A percentile compares a stretch with the other conserved stretches of the same genome.
These are phyloP conservation scores for Leucoraja ocellata DNA, from an alignment of 2,797 vertebrate genomes.

Conservation along the genomic window DNA sequence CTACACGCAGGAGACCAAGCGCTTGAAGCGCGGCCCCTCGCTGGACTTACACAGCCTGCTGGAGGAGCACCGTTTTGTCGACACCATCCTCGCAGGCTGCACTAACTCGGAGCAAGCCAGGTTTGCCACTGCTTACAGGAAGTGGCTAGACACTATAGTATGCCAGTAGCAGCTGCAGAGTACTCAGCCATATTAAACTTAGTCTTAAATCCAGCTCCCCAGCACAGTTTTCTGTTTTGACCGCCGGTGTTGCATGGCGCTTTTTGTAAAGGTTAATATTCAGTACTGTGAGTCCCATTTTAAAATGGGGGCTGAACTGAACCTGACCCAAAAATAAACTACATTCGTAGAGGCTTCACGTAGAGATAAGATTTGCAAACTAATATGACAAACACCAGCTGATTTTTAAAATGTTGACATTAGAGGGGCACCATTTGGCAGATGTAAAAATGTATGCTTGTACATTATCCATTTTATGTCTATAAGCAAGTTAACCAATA, in stretches of 20 bases:
- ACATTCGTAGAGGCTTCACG: background rate
- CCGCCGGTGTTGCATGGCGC: constrained; percentile 18
- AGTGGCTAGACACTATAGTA: constrained; percentile 82
- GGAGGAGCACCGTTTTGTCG: constrained; percentile 74
- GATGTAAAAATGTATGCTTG: background rate
- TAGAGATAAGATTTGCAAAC: background rate
- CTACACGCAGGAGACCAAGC: constrained; percentile 78
- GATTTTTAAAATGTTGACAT: background rate
- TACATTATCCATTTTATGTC: background rate
- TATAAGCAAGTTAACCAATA: background rate
- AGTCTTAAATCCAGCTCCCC: constrained; percentile 23
- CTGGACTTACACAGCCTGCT: constrained; percentile 57
- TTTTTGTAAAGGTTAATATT: background rate
- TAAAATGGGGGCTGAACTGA: background rate
- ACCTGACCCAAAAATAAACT: background rate
- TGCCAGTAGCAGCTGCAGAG: constrained; percentile 57
- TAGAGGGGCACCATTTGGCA: background rate
- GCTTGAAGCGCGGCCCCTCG: constrained; percentile 73
- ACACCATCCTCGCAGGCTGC: constrained; percentile 64
- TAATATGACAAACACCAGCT: background rate
- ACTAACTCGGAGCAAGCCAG: constrained; percentile 72
- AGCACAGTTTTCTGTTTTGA: background rate
- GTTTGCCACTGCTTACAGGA: constrained; percentile 80
- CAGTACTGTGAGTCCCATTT: background rate
- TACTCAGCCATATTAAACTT: background rate